Base-by-base conservation (phyloP, 2,888 invertebrate species). In the Acleris laterana region DNA sequence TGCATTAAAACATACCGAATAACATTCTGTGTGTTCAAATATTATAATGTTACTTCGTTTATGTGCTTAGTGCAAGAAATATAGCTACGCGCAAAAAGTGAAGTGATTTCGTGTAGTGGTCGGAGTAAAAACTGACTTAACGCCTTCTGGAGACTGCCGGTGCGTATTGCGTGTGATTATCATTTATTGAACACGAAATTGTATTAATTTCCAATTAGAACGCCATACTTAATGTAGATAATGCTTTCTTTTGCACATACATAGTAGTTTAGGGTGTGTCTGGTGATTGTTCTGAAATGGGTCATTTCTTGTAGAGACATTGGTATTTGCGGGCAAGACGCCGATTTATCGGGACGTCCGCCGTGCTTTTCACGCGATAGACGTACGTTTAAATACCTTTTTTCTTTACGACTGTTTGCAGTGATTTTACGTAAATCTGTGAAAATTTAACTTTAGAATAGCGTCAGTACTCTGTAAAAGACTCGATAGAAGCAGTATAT, bases 31-130 rank as follows among this genome's bases (percentile, higher is more conserved):
- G 89, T 83, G 81, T 87, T 83, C 84, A 82, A 79, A 83, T 84
- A 78, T 72, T 82, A 87, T 84, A 80, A 83, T 90, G 88, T 86
- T 88, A 85, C 85, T 80, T 78, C 79, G 80, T 84, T 81, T 79
- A 79, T 81, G 90, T 91, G 90, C 92, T 90, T 91, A 90, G 91
- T 92, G 92, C 85, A 77, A 80, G 83, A 81, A 83, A 80, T 76
- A 81, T 84, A 79, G 85, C 86, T 83, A 77, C 76, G 79, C 77
- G 72, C 74, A 70, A 74, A 74, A 73, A 78, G 82, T 82, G 84
- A 78, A 80, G 87, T 83, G 85, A 79, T 77, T 83, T 82, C 84
- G 85, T 82, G 83, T 82, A 84, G 89, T 89, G 88, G 82, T 72
- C 65, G 75, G 75, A 77, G 77, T 84, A 81, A 84, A 81, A 82